These are phyloP conservation scores for Brachypteracias leptosomus DNA, from an alignment of 2,113 vertebrate species.

Conservation along the genomic window DNA sequence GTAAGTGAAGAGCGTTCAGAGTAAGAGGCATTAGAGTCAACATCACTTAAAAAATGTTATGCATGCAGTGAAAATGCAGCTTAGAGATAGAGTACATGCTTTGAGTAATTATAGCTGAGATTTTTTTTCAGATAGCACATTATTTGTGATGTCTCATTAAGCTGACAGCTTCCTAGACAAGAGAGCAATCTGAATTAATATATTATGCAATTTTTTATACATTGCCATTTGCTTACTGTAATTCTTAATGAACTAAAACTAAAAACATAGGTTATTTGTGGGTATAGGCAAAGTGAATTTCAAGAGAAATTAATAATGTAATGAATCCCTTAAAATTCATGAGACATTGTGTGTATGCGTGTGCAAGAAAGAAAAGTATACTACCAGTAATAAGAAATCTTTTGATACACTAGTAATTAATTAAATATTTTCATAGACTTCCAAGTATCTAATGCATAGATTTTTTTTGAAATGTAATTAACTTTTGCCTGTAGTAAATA, in stretches of 20 bases:
- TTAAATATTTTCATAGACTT: not conserved
- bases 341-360: too few species aligned
- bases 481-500: not conserved
- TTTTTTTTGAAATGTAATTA: not conserved
- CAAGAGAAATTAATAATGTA: not conserved
- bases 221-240: not conserved
- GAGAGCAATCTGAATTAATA: not conserved
- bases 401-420: not conserved
- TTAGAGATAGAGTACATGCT: not conserved
- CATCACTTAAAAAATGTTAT: not conserved
- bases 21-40: not conserved
- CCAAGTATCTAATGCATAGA: not conserved
- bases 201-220: not conserved
- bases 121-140: not conserved
- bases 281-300: not conserved
- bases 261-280: not conserved
- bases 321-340: not conserved
- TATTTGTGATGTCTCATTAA: constrained; percentile 30
- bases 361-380: not conserved
- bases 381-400: not conserved
- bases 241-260: not conserved
- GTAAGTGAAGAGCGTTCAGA: not conserved
- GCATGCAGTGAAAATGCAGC: not conserved
- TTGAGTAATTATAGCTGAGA: not conserved
- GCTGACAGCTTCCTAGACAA: not conserved